Conservation (phyloP, 2,797 vertebrate genomes). For the Gouania willdenowi region DNA sequence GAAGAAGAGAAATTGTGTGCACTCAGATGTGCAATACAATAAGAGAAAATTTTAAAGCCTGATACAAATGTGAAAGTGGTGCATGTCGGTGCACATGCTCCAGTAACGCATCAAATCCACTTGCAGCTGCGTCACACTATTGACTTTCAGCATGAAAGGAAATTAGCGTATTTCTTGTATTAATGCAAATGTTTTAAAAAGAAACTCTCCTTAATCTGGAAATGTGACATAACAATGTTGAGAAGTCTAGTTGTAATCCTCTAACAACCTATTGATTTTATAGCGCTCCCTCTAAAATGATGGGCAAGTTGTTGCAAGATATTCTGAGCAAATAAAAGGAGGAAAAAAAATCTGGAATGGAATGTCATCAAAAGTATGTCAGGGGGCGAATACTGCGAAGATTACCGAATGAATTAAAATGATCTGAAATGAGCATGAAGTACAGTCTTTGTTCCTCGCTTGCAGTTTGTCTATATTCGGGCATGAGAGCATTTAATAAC, state of each 20-base stretch:
- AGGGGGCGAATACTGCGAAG: slow-evolving; percentile 47
- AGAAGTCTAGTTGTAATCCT: background rate
- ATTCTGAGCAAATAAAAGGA: slow-evolving; percentile 27
- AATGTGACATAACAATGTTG: slow-evolving; percentile 11
- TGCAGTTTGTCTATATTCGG: slow-evolving; percentile 69
- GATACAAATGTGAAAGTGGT: slow-evolving; percentile 33
- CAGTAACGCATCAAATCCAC: slow-evolving; percentile 24
- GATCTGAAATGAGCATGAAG: slow-evolving; percentile 61
- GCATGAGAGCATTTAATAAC: slow-evolving; percentile 64
- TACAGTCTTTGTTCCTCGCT: slow-evolving; percentile 66
- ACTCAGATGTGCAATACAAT: slow-evolving; percentile 25
- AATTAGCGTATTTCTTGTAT: slow-evolving; percentile 4
- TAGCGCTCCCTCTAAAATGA: slow-evolving; percentile 24
- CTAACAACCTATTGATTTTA: slow-evolving; percentile 31
- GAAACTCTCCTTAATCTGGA: slow-evolving; percentile 14
- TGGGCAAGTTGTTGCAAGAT: slow-evolving; percentile 32
- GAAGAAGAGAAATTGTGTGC: slow-evolving; percentile 8
- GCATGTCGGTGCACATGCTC: slow-evolving; percentile 8
- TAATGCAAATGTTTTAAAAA: slow-evolving; percentile 3
- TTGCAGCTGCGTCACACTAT: slow-evolving; percentile 23
- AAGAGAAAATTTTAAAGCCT: slow-evolving; percentile 20
- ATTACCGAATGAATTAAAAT: slow-evolving; percentile 64
- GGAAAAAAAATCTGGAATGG: slow-evolving; percentile 22
- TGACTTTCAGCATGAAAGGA: slow-evolving; percentile 13
- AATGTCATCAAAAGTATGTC: slow-evolving; percentile 53